These are phyloP conservation scores for Lutraria lutraria DNA, from an alignment of 2,888 invertebrate species.

Conservation along the genomic window DNA sequence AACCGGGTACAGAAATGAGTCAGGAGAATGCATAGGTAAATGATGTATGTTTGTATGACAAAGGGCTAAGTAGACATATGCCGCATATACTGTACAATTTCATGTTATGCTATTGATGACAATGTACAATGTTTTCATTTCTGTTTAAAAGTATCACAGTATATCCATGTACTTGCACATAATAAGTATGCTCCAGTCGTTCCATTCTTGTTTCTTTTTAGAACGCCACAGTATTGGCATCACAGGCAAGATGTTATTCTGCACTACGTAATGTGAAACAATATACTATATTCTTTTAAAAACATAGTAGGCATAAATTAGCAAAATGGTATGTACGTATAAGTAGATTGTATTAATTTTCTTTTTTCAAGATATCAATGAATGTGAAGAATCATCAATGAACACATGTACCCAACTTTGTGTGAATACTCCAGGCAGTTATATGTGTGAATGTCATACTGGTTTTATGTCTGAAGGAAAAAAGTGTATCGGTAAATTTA, in stretches of 20 bases:
- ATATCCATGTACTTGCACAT: not conserved
- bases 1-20: not conserved
- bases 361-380: constrained; percentile 36
- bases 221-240: not conserved
- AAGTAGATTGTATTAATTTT: not conserved
- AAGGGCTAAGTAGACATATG: not conserved
- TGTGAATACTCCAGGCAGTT: constrained; percentile 29
- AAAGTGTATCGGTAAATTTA: constrained; percentile 10
- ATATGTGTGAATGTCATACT: constrained; percentile 15
- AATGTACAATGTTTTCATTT: not conserved
- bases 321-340: no score
- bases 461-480: constrained; percentile 31
- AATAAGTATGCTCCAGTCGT: not conserved
- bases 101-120: not conserved
- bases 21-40: constrained; percentile 23
- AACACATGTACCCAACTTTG: constrained; percentile 37
- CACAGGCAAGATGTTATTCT: not conserved
- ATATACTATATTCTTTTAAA: not conserved
- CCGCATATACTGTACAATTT: not conserved
- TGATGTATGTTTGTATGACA: not conserved
- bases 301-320: no score
- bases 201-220: not conserved
- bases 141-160: not conserved
- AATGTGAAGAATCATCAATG: constrained; percentile 7
- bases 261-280: not conserved